These are phyloP conservation scores for Eleutherodactylus coqui DNA, from an alignment of 2,797 vertebrate species.

Conservation along the genomic window DNA sequence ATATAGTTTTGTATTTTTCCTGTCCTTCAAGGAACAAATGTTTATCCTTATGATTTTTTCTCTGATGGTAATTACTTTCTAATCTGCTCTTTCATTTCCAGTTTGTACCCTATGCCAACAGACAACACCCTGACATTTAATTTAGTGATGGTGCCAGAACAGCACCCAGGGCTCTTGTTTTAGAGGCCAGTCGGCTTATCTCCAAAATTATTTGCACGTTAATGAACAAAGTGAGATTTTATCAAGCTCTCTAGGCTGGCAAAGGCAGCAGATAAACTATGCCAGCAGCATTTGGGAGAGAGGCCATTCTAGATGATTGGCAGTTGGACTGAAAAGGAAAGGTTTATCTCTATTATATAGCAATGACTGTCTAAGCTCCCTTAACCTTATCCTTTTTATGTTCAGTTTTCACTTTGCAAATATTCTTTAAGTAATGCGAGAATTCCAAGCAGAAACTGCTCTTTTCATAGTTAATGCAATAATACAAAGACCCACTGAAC, in stretches of 20 bases:
- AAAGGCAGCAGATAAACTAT: constrained; percentile 49
- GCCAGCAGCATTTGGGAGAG: constrained; percentile 53
- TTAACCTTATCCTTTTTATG: background rate
- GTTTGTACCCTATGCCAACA: constrained; percentile 62
- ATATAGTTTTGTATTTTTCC: constrained; percentile 55
- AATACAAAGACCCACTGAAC: background rate
- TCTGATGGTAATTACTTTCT: constrained; percentile 78
- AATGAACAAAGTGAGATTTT: constrained; percentile 70
- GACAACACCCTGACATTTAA: constrained; percentile 79
- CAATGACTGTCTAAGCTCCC: constrained; percentile 6
- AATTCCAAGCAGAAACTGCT: background rate
- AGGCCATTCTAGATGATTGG: background rate
- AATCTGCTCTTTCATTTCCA: constrained; percentile 73
- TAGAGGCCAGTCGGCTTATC: constrained; percentile 67
- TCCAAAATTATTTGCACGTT: constrained; percentile 75
- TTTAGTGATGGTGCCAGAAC: constrained; percentile 69
- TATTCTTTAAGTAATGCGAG: background rate
- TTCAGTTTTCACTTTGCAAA: background rate
- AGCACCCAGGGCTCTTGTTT: constrained; percentile 65
- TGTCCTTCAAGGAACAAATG: constrained; percentile 75
- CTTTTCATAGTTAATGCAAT: background rate
- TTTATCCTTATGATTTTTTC: constrained; percentile 82
- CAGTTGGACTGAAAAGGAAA: constrained; percentile 44
- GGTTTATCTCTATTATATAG: constrained; percentile 46
- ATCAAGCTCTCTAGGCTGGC: constrained; percentile 53